These are phyloP conservation scores for Hepsetus odoe DNA, from an alignment of 2,113 vertebrate species.

Conservation along the genomic window DNA sequence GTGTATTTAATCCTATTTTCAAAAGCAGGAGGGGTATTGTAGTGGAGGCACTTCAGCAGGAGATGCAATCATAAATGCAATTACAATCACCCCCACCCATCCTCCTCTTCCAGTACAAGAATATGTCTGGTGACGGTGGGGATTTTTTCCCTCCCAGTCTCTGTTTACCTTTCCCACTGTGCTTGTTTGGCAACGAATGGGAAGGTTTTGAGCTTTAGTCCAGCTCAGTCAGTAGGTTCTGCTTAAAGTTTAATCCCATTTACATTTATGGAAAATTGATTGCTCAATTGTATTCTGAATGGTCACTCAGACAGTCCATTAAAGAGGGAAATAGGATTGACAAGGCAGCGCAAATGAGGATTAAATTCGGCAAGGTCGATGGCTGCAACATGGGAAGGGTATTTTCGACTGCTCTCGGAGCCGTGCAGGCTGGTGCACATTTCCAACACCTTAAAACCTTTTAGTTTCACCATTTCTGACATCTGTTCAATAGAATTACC, in stretches of 20 bases:
- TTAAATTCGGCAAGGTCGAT: slow-evolving; percentile 39
- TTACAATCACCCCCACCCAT: background rate
- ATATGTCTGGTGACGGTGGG: background rate
- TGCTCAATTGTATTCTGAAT: slow-evolving; percentile 47
- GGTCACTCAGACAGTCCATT: slow-evolving; percentile 46
- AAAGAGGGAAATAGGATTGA: slow-evolving; percentile 50
- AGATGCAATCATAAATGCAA: background rate
- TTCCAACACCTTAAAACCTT: background rate
- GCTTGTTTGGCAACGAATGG: background rate
- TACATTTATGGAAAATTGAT: slow-evolving; percentile 51
- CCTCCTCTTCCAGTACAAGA: background rate
- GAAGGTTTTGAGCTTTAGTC: background rate
- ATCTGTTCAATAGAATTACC: too few species aligned
- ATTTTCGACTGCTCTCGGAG: background rate
- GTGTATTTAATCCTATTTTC: slow-evolving; percentile 59
- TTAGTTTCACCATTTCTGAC: background rate
- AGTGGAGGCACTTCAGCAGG: background rate
- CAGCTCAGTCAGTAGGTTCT: background rate
- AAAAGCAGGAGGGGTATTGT: slow-evolving; percentile 51
- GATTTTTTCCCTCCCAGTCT: background rate
- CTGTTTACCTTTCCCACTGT: slow-evolving; percentile 18
- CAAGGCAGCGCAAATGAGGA: slow-evolving; percentile 37
- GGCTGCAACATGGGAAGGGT: background rate
- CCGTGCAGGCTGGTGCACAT: background rate
- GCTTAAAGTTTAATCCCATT: slow-evolving; percentile 50